These are phyloP conservation scores for Dasyornis broadbenti DNA, from an alignment of 2,113 vertebrate species.

Conservation along the genomic window DNA sequence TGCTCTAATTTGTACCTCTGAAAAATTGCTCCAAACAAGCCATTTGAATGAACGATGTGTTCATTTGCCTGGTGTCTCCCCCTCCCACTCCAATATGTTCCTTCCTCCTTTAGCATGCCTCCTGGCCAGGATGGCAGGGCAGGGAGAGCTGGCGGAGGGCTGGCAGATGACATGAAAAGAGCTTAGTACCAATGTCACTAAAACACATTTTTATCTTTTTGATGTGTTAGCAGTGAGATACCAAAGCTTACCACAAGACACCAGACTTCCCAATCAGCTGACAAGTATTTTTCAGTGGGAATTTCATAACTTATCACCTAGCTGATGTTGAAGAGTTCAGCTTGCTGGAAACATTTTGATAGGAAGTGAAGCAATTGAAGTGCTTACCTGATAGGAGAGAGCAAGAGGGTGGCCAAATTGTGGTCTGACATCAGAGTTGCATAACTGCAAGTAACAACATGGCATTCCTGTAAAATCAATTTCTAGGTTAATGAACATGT, in stretches of 20 bases:
- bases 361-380: neutral
- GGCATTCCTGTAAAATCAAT: neutral
- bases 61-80: neutral
- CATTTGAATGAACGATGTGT: neutral
- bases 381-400: neutral
- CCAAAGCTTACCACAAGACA: neutral
- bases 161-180: neutral
- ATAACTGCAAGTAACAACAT: neutral
- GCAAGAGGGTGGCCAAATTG: neutral
- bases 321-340: neutral
- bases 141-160: neutral
- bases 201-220: neutral
- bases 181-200: neutral
- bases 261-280: neutral
- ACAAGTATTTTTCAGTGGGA: neutral
- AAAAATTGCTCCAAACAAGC: neutral
- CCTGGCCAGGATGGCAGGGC: rapidly evolving
- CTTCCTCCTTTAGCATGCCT: neutral
- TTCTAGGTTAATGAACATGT: neutral
- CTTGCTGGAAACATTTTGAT: neutral
- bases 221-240: neutral
- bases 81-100: neutral
- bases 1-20: neutral
- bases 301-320: neutral
- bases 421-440: neutral